Evolutionary conservation across 1,140 invertebrate species (phyloP), one percentile per base, ranked within the genome.

Genomic region (Apocrypta bakeri): DNA sequence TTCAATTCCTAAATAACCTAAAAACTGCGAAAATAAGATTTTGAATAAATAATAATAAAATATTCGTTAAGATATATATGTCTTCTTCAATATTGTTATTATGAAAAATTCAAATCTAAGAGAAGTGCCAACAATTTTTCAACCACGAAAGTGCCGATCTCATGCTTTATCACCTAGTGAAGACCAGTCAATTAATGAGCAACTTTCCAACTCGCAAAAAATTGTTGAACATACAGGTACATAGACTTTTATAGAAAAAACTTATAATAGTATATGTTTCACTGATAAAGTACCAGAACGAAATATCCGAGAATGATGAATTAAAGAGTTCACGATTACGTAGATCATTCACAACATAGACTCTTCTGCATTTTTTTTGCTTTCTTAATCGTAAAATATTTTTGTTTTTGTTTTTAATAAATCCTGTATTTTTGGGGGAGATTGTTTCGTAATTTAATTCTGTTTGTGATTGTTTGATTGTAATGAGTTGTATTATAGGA

Each of bases 61-160:
- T 56, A 56, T 56, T 56, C 17, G 21, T 21, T 56, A 17, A 56
- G 14, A 56, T 56, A 56, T n/a, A n/a, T 0, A 56, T 56, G 3
- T 21, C n/a, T 56, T 56, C 21, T 56, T n/a, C 17, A 6, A 37
- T 14, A 14, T 33, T n/a, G n/a, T n/a, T 27, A 63, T 24, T 11
- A 79, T 79, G 77, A 79, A 69, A 69, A 68, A 69, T 33, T 79
- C 21, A 25, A 78, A 68, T 42, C 29, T 56, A 33, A 69, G 87
- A 37, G 92, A 93, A 79, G 90, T 93, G 81, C 89, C 93, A 48
- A 93, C 93, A 40, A 93, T 93, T 87, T 93, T 93, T 88, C 93
- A 93, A 84, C 93, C 93, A 14, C 92, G 92, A 84, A 88, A 92
- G 82, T 92, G 91, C 33, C 90, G 91, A 84, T 88, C 92, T 9